Evolutionary conservation across 2,113 vertebrate genomes (phyloP).

Genomic region (Tragulus kanchil): DNA sequence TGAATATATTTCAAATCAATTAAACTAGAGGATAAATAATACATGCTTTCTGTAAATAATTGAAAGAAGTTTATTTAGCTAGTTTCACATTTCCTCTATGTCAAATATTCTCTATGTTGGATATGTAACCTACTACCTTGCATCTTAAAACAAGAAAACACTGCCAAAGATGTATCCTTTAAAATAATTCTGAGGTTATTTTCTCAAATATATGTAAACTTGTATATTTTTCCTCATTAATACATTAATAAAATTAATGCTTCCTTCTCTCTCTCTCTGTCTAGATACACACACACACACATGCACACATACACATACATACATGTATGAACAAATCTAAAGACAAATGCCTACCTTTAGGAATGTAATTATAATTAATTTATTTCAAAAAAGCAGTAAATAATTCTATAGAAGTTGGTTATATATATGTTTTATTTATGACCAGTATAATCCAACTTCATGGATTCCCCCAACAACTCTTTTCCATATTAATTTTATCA

Average conservation of each 20-base stretch:
- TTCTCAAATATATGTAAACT: neutral
- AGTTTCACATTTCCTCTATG: neutral
- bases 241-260: neutral
- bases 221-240: neutral
- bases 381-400: neutral
- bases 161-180: neutral
- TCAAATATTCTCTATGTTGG: neutral
- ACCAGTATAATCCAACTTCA: neutral
- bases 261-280: neutral
- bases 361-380: neutral
- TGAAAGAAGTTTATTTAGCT: neutral
- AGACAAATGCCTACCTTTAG: neutral
- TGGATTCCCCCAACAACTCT: neutral
- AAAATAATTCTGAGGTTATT: neutral
- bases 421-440: neutral
- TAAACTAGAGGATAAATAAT: slow-evolving; percentile 58
- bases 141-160: neutral
- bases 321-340: neutral
- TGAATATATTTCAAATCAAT: slow-evolving; percentile 29
- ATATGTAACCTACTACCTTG: no score
- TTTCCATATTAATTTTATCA: neutral
- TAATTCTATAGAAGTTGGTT: neutral
- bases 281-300: neutral
- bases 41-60: slow-evolving; percentile 59
- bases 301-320: neutral